Base-by-base conservation (phyloP, 2,797 vertebrate species). In the Pagetopsis macropterus region DNA sequence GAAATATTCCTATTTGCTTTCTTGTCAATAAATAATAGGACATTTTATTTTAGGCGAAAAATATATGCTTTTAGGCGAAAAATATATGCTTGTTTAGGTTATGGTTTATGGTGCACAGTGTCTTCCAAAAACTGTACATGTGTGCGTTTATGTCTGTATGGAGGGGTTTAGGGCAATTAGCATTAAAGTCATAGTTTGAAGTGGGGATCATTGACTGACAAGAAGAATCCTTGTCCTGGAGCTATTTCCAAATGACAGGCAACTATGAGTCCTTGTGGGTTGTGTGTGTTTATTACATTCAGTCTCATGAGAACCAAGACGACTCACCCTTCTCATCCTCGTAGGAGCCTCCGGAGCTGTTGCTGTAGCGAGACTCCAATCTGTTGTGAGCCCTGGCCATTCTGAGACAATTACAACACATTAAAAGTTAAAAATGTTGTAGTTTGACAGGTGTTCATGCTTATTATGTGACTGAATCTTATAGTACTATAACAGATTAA, bases 291-390 rank as follows among this genome's bases (percentile, higher is more conserved):
- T 62, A 27, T 16, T 41, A 45, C 46, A 65, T 63, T 57, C 2
- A 21, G 52, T 77, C 16, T 77, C 61, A 70, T 11, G 48, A 40
- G n/a, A 65, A 68, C 21, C 37, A 72, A 52, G 11, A 54, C 2
- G 1, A 94, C 97, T 95, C 91, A 99, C 98, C 96, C 94, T 98
- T 99, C 81, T 99, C 98, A 60, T 99, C 98, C 71, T 99, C 98
- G 0, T 99, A 99, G 3, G 98, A 99, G 60, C 98, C 98, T 87
- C 98, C 98, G 0, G 98, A 99, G 89, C 98, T 99, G 90, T 99
- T 99, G 89, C 98, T 99, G 92, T 99, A 98, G 81, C 98, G 96
- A 23, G 98, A 99, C 86, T 99, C 98, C 50, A 99, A 94, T 31
- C 98, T 96, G 46, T 97, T 97, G 85, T 99, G 98, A 75, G 97